These are phyloP conservation scores for Cladopsammia gracilis DNA, from an alignment of 64 coral and sea anemone genomes.

Conservation along the genomic window DNA sequence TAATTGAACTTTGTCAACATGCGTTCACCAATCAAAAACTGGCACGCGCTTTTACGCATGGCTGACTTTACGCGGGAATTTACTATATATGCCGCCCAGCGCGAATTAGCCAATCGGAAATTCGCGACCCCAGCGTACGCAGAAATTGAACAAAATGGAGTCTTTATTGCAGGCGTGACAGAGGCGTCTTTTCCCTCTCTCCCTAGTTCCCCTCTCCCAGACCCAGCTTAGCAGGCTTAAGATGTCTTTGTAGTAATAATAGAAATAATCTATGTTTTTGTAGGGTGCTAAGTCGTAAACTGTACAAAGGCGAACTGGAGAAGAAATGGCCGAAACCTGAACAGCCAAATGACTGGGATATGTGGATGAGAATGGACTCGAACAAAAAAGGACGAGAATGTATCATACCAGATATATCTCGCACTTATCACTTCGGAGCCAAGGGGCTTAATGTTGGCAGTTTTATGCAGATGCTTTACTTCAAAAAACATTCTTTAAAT, in stretches of 20 bases:
- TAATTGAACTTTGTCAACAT: too few species aligned
- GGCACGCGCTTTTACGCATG: too few species aligned
- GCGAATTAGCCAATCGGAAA: too few species aligned
- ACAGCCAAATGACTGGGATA: slow-evolving; percentile 91
- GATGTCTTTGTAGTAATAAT: too few species aligned
- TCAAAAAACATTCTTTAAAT: slow-evolving; percentile 83
- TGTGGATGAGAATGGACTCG: slow-evolving; percentile 90
- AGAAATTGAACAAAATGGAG: too few species aligned
- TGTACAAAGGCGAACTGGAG: slow-evolving; percentile 92
- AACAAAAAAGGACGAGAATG: slow-evolving; percentile 90
- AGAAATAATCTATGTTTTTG: not conserved
- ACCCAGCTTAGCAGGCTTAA: too few species aligned
- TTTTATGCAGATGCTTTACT: slow-evolving; percentile 91
- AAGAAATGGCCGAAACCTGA: slow-evolving; percentile 92
- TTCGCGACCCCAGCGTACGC: too few species aligned
- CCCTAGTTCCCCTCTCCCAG: not conserved
- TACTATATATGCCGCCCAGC: too few species aligned
- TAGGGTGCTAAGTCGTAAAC: slow-evolving; percentile 86
- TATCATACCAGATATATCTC: slow-evolving; percentile 92
- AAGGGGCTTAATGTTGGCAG: slow-evolving; percentile 82
- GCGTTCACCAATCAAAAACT: too few species aligned
- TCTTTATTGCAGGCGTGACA: too few species aligned
- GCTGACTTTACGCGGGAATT: too few species aligned
- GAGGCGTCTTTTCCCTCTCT: too few species aligned
- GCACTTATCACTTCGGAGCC: slow-evolving; percentile 98